Conservation (phyloP, 2,797 vertebrate species). For the Notamacropus eugenii region DNA sequence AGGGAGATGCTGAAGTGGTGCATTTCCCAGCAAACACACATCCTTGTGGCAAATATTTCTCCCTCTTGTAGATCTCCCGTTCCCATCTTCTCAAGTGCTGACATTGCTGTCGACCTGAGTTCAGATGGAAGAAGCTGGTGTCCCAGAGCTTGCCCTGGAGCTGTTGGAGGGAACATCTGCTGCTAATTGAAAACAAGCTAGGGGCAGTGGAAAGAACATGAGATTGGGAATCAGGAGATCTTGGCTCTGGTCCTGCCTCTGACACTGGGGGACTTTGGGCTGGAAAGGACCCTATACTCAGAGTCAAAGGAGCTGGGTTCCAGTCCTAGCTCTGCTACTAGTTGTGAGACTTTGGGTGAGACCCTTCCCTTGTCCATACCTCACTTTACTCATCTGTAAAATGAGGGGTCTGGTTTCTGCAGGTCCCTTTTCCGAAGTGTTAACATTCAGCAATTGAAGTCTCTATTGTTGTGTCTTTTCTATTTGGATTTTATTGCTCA, state of each 20-base stretch:
- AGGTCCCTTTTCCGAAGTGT: neutral
- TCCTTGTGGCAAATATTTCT: conserved; percentile 33
- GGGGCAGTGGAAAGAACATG: neutral
- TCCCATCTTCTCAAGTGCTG: neutral
- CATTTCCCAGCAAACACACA: conserved; percentile 52
- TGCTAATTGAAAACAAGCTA: neutral
- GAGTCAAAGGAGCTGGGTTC: neutral
- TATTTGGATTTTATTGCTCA: neutral
- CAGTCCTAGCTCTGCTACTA: neutral
- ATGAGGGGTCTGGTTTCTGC: neutral
- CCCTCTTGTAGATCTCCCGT: neutral
- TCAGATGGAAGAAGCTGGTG: conserved; percentile 32
- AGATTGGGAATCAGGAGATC: neutral
- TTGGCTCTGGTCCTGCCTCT: neutral
- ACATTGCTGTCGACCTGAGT: conserved; percentile 20
- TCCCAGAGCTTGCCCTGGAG: neutral
- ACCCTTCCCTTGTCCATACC: neutral
- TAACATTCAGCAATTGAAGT: neutral
- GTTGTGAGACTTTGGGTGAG: neutral
- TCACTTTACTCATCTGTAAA: neutral
- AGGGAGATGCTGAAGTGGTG: conserved; percentile 24
- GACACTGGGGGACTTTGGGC: neutral
- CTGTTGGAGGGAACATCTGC: conserved; percentile 16
- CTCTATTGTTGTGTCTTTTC: neutral
- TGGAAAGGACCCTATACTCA: neutral